A percentile compares a stretch with the other conserved stretches of the same genome.
Evolutionary conservation across 2,888 invertebrate species (phyloP).

Genomic region (Mycalesis mineus): DNA sequence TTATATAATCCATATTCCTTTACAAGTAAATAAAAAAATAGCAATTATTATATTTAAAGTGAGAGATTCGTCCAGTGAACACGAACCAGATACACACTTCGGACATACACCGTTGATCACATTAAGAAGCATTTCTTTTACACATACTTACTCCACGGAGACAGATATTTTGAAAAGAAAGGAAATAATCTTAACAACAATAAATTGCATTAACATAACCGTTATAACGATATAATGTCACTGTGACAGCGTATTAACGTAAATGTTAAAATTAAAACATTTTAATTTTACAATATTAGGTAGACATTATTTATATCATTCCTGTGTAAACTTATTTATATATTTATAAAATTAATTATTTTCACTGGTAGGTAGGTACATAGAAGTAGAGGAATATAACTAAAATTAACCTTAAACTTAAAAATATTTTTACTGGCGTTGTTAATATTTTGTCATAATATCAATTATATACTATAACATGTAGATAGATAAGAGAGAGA

Average conservation of each 20-base stretch:
- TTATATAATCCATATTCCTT: too few species aligned
- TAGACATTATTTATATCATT: conserved; percentile 22
- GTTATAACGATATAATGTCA: conserved; percentile 40
- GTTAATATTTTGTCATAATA: too few species aligned
- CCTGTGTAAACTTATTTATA: conserved; percentile 12
- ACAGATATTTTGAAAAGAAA: conserved; percentile 38
- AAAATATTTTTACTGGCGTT: conserved; percentile 13
- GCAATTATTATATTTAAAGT: neutral
- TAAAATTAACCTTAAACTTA: conserved; percentile 1
- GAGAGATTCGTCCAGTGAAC: conserved; percentile 12
- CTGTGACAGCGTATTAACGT: conserved; percentile 30
- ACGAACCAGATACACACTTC: conserved; percentile 6
- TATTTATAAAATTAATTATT: neutral
- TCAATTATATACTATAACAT: too few species aligned
- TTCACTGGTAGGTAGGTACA: neutral
- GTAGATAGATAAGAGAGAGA: too few species aligned
- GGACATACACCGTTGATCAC: conserved; percentile 11
- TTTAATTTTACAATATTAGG: neutral
- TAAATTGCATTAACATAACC: conserved; percentile 45
- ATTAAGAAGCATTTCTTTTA: conserved; percentile 21
- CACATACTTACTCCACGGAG: conserved; percentile 37
- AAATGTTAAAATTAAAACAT: conserved; percentile 23
- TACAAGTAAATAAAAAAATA: too few species aligned
- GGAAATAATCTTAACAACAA: conserved; percentile 45
- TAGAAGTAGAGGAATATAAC: neutral